These are phyloP conservation scores for Troides oblongomaculatus DNA, from an alignment of 2,888 invertebrate genomes.

Conservation along the genomic window DNA sequence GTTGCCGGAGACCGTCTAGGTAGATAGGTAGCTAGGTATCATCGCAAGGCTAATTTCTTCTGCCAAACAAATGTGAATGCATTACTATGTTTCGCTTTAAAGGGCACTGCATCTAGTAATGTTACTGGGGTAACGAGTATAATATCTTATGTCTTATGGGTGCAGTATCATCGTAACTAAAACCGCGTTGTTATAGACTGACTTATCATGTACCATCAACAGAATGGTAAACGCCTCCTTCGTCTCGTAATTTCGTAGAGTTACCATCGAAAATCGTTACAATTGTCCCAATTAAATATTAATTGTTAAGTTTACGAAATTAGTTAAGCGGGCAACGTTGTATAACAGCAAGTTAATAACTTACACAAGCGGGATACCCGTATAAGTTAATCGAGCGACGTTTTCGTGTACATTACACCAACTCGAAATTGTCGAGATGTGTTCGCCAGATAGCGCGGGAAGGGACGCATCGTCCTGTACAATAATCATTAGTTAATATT, in stretches of 20 bases:
- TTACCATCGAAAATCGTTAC: background rate
- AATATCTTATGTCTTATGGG: no score
- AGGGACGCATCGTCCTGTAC: slow-evolving; percentile 33
- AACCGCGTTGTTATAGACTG: no score
- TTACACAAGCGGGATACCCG: slow-evolving; percentile 43
- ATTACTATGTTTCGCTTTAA: no score
- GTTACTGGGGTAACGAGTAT: no score
- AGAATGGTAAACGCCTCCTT: background rate
- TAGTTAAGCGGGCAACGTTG: slow-evolving; percentile 27
- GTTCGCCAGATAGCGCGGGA: slow-evolving; percentile 40
- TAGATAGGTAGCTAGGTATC: no score
- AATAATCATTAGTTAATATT: slow-evolving; percentile 21
- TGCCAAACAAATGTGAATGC: no score
- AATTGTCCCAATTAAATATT: slow-evolving; percentile 19
- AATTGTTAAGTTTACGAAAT: slow-evolving; percentile 11
- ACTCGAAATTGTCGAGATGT: slow-evolving; percentile 46
- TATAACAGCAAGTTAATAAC: slow-evolving; percentile 38
- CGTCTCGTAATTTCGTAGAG: background rate
- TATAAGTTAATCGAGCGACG: slow-evolving; percentile 44
- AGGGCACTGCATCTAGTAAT: no score
- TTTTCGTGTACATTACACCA: slow-evolving; percentile 43
- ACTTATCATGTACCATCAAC: no score
- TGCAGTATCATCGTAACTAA: no score
- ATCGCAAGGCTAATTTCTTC: no score
- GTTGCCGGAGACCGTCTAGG: no score